phyloP scores from a whole-genome alignment of 2,888 invertebrate genomes.

The Harpalus rubripes region DNA sequence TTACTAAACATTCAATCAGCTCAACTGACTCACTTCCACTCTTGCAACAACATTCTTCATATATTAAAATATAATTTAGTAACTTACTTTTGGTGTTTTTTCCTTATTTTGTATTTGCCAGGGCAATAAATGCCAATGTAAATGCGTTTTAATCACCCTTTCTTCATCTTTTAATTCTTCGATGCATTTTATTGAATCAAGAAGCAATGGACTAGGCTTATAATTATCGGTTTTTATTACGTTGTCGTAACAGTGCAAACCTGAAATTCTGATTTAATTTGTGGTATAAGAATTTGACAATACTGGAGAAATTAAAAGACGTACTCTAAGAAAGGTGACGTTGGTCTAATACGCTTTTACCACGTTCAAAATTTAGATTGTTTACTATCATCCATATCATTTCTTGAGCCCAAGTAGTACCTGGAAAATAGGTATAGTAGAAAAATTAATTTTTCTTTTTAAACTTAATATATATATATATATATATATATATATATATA shows the following conservation, averaged over 20 bases:
- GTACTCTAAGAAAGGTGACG: constrained; percentile 63
- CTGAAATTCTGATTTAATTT: not conserved
- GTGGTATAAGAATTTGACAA: not conserved
- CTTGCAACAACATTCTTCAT: too few relatives aligned
- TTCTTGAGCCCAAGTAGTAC: constrained; percentile 67
- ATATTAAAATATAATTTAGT: not conserved
- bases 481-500: too few relatives aligned
- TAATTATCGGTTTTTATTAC: not conserved
- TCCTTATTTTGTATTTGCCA: not conserved
- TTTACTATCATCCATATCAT: constrained; percentile 65
- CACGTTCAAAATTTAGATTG: constrained; percentile 60
- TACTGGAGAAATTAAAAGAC: not conserved
- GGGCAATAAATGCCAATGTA: constrained; percentile 14
- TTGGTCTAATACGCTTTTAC: constrained; percentile 17
- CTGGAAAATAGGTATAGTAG: too few relatives aligned
- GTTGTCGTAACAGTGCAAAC: not conserved
- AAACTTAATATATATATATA: too few relatives aligned
- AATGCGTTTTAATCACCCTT: constrained; percentile 1
- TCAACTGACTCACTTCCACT: too few relatives aligned
- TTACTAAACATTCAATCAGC: too few relatives aligned
- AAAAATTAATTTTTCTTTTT: too few relatives aligned
- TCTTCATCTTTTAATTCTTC: not conserved
- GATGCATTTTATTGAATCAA: not conserved
- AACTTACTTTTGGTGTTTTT: not conserved
- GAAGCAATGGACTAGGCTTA: not conserved